Conservation (phyloP, 2,797 vertebrate species). For the Enteromius treurensis region DNA sequence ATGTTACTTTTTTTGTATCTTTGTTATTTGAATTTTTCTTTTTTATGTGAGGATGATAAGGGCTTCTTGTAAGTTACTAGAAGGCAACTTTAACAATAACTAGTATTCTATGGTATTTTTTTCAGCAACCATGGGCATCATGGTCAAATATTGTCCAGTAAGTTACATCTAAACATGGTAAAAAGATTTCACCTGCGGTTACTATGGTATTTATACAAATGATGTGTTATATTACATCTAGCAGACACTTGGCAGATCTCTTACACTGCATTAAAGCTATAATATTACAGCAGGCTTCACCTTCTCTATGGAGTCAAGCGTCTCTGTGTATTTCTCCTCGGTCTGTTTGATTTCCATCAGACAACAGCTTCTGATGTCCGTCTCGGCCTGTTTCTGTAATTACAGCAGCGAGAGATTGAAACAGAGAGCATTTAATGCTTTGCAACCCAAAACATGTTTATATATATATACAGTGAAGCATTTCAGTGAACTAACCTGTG, state of each 20-base stretch:
- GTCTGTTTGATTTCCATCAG: conserved; percentile 96
- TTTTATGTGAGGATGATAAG: background rate
- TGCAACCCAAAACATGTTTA: background rate
- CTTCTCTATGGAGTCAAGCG: conserved; percentile 96
- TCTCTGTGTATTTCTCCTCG: conserved; percentile 97
- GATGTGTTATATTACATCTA: background rate
- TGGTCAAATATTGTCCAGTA: background rate
- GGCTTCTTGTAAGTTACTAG: background rate
- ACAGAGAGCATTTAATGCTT: background rate
- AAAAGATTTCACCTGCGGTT: background rate
- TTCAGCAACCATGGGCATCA: background rate
- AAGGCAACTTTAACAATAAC: background rate
- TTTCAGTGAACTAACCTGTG: conserved; percentile 75
- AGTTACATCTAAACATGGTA: background rate
- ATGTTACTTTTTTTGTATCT: background rate
- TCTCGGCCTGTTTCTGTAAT: conserved; percentile 89
- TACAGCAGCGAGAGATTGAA: conserved; percentile 49
- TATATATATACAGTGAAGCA: background rate
- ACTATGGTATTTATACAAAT: background rate
- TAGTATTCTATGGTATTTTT: background rate
- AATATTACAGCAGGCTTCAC: conserved; percentile 70
- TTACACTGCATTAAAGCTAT: background rate
- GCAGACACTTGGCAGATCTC: background rate
- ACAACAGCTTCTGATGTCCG: conserved; percentile 93
- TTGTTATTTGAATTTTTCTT: background rate